Evolutionary conservation across 2,888 invertebrate genomes (phyloP), one percentile per base, ranked within the genome.

Genomic region (Aplocera efformata): DNA sequence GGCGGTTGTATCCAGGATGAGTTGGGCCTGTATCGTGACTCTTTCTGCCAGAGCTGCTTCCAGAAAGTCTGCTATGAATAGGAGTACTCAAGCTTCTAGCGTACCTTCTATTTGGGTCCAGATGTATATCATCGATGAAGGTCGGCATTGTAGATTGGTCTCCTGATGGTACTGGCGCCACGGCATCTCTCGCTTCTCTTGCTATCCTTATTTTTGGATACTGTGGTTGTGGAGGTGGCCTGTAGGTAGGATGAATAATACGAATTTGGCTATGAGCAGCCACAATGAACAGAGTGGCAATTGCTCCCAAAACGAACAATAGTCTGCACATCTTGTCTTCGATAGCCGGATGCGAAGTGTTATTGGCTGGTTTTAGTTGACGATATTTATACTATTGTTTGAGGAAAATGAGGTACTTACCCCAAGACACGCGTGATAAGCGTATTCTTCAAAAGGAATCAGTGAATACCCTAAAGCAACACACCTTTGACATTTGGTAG

Each of bases 191-290:
- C 13, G 36, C 46, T 20, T 42, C 49, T 32, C 52, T 46, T n/a
- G 17, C 42, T 4, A n/a, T 28, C 8, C 52, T 44, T 10, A 44
- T 42, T 20, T 13, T 31, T 1, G 41, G 43, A 7, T 24, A 20
- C 0, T 25, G 26, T 3, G 33, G 24, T 10, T 10, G 25, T 6
- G 35, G 31, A 7, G 46, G 47, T 6, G 46, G 48, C 3, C 26
- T 30, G 27, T 47, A 52, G 1, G 41, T 47, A 6, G 52, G 52
- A 32, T 27, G 27, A 9, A 52, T 44, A 4, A 52, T 40, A 7
- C 38, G 17, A 36, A n/a, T 3, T 10, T 44, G 42, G 13, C 46
- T 36, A 10, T 6, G 30, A 8, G 39, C 35, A 10, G 26, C 27
- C 9, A 32, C 35, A 10, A 39, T 3, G 7, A 42, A 41, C n/a